phyloP scores from a whole-genome alignment of 2,113 vertebrate genomes.

The Oreochromis aureus region DNA sequence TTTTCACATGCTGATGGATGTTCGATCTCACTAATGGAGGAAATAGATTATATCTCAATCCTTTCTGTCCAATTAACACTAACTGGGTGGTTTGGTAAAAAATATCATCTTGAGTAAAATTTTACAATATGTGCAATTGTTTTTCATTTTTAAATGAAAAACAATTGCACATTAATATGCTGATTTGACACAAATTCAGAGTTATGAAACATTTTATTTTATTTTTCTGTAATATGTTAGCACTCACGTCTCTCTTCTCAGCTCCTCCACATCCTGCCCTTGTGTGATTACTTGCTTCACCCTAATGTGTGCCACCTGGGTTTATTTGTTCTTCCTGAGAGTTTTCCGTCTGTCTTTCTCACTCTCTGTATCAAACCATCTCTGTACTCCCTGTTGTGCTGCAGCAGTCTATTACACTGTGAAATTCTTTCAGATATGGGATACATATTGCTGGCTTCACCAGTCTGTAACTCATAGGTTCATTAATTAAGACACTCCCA shows the following conservation, averaged over 20 bases:
- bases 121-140: neutral
- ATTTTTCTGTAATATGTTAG: neutral
- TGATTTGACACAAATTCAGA: neutral
- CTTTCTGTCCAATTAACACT: neutral
- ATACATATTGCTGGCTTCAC: neutral
- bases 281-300: neutral
- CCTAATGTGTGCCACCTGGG: neutral
- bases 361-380: neutral
- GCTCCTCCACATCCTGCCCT: neutral
- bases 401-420: neutral
- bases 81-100: neutral
- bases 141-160: neutral
- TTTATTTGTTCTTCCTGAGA: neutral
- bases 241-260: neutral
- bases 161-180: neutral
- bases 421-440: neutral
- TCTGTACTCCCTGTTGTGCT: accelerated
- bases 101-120: neutral
- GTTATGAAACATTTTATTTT: neutral
- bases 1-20: neutral
- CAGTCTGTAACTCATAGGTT: neutral
- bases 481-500: neutral
- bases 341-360: neutral
- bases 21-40: constrained; percentile 12
- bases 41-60: constrained; percentile 6